Evolutionary conservation across 1,140 invertebrate species (phyloP).

Genomic region (Tenebrio molitor): DNA sequence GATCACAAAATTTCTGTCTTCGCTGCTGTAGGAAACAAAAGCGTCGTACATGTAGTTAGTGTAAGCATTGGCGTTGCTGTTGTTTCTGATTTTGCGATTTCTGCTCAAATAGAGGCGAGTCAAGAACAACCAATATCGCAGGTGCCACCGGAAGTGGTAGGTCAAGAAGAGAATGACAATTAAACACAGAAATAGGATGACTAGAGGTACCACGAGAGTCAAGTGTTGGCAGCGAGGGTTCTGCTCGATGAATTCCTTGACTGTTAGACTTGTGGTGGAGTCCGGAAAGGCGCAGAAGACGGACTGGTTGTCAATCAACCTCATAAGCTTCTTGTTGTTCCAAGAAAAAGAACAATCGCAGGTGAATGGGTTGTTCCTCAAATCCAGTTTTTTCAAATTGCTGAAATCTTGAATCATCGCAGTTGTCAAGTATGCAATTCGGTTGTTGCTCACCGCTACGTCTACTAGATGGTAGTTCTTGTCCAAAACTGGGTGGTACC

Average conservation of each 20-base stretch:
- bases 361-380: constrained; percentile 70
- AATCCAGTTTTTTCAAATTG: constrained; percentile 66
- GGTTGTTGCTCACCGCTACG: constrained; percentile 69
- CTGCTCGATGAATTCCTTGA: constrained; percentile 17
- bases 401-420: constrained; percentile 72
- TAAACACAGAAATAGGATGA: constrained; percentile 41
- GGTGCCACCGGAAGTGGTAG: constrained; percentile 64
- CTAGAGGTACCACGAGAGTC: constrained; percentile 37
- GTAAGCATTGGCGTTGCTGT: constrained; percentile 26
- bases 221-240: constrained; percentile 21
- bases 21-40: constrained; percentile 76
- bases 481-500: constrained; percentile 68
- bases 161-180: constrained; percentile 11
- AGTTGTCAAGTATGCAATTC: constrained; percentile 69
- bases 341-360: constrained; percentile 67
- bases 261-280: constrained; percentile 41
- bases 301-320: constrained; percentile 5
- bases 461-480: constrained; percentile 62
- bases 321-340: constrained; percentile 12
- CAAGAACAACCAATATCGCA: constrained; percentile 72
- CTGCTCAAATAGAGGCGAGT: constrained; percentile 67
- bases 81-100: constrained; percentile 64
- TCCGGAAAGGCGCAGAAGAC: constrained; percentile 34
- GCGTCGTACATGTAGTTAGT: constrained; percentile 73
- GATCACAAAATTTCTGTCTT: constrained; percentile 74